Conservation (phyloP, 2,797 vertebrate species). For the Knipowitschia caucasica region DNA sequence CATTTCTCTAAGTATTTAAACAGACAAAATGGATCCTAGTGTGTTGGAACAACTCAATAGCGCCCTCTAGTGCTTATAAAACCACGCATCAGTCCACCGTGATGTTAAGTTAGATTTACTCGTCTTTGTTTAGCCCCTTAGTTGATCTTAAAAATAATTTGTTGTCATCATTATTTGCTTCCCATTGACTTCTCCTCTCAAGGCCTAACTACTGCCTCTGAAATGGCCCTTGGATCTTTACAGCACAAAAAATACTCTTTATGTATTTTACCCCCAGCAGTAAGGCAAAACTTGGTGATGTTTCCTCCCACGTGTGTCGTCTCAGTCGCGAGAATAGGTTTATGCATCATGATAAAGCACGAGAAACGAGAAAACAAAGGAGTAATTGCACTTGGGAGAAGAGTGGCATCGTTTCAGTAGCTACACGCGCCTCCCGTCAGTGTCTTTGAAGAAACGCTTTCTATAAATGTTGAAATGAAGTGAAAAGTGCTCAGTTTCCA, state of each 20-base stretch:
- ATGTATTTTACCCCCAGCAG: not conserved
- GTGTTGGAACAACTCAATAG: too few relatives aligned
- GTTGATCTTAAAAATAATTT: too few relatives aligned
- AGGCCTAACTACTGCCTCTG: not conserved
- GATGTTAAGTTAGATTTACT: too few relatives aligned
- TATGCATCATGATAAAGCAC: not conserved
- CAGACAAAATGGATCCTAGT: too few relatives aligned
- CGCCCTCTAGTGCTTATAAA: too few relatives aligned
- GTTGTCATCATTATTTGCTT: too few relatives aligned
- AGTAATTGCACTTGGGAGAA: constrained; percentile 70
- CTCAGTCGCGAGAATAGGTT: not conserved
- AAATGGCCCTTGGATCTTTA: constrained; percentile 58
- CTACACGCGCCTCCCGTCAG: not conserved
- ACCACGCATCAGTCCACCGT: too few relatives aligned
- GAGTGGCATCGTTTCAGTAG: not conserved
- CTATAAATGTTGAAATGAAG: not conserved
- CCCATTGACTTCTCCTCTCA: not conserved
- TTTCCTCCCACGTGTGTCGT: not conserved
- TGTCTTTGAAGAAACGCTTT: not conserved
- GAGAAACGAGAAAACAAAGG: constrained; percentile 30
- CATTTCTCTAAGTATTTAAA: too few relatives aligned
- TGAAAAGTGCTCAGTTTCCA: not conserved
- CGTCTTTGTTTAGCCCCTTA: too few relatives aligned
- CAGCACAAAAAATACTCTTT: constrained; percentile 16
- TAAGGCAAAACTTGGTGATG: constrained; percentile 3